These are phyloP conservation scores for Exephanes ischioxanthus DNA, from an alignment of 2,888 invertebrate species.

Conservation along the genomic window DNA sequence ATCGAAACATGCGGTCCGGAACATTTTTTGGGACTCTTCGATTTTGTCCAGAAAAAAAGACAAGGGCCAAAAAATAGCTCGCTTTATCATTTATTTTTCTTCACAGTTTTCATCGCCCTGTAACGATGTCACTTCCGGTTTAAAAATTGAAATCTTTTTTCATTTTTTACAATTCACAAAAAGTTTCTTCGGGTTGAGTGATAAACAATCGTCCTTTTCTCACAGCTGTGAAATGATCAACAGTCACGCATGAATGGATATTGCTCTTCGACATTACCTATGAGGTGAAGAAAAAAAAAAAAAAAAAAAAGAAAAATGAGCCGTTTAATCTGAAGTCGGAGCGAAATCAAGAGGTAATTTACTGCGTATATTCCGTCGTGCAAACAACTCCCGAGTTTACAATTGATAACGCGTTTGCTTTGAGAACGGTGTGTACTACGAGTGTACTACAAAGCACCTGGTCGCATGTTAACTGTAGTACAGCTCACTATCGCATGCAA, in stretches of 20 bases:
- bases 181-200: too few species aligned
- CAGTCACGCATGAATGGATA: background rate
- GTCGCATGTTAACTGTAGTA: conserved; percentile 13
- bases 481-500: conserved; percentile 33
- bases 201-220: too few species aligned
- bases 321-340: background rate
- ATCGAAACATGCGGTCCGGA: too few species aligned
- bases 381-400: conserved; percentile 54
- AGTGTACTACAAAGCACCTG: conserved; percentile 47
- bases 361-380: conserved; percentile 22
- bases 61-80: too few species aligned
- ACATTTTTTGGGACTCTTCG: too few species aligned
- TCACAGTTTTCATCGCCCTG: too few species aligned
- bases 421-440: conserved; percentile 15
- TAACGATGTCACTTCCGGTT: too few species aligned
- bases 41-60: too few species aligned
- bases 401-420: conserved; percentile 59
- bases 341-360: conserved; percentile 22
- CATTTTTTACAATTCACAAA: too few species aligned
- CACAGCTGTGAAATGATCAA: too few species aligned
- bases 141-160: background rate
- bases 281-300: conserved; percentile 1
- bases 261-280: background rate
- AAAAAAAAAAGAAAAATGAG: conserved; percentile 4
- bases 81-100: too few species aligned